Percentiles rank a stretch among this genome's conserved stretches.
Conservation (phyloP, 2,797 vertebrate genomes). For the Kryptopterus vitreolus region DNA sequence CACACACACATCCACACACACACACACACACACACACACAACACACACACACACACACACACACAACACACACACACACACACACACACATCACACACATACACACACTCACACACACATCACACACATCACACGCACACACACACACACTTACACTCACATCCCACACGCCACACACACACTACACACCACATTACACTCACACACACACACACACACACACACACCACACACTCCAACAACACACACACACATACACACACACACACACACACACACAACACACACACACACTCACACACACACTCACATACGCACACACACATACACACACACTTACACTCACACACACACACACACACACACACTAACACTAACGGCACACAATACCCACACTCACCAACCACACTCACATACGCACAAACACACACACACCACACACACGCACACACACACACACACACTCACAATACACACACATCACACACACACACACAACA, state of each 20-base stretch:
- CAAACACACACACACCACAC: not conserved
- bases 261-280: conserved; percentile 23
- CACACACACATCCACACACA: conserved; percentile 11
- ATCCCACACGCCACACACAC: conserved; percentile 21
- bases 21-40: not conserved
- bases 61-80: not conserved
- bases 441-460: conserved; percentile 18
- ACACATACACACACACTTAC: not conserved
- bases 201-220: not conserved
- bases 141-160: not conserved
- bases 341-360: conserved; percentile 7
- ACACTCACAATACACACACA: not conserved
- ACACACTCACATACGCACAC: not conserved
- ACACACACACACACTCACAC: not conserved
- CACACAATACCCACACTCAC: not conserved
- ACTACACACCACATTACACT: conserved; percentile 10
- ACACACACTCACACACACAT: not conserved
- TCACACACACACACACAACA: not conserved
- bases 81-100: conserved; percentile 25
- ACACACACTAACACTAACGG: conserved; percentile 18
- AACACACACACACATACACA: no score
- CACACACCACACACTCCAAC: not conserved
- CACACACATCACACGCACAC: not conserved
- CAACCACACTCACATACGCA: not conserved
- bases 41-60: not conserved